A percentile compares a stretch with the other conserved stretches of the same genome.
Evolutionary conservation across 2,797 vertebrate species (phyloP).

Genomic region (Periparus ater): DNA sequence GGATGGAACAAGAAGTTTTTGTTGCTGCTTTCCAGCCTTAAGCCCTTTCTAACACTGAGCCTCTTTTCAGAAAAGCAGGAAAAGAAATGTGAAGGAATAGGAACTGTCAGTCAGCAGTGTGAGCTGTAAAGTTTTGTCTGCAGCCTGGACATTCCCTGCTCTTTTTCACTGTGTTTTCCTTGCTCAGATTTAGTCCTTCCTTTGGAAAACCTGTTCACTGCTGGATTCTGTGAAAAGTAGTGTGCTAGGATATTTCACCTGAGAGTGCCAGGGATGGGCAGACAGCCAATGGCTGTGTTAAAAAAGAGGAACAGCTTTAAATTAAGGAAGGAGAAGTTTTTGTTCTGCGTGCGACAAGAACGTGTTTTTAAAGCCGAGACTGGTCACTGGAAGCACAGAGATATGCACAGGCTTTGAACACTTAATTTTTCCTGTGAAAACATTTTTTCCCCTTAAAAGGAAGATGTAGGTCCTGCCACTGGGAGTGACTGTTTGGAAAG

Average conservation of each 20-base stretch:
- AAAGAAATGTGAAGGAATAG: not conserved
- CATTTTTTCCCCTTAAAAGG: slow-evolving; percentile 81
- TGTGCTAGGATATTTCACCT: not conserved
- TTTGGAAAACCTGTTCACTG: not conserved
- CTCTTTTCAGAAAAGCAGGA: slow-evolving; percentile 34
- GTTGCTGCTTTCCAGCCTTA: slow-evolving; percentile 9
- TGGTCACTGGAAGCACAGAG: not conserved
- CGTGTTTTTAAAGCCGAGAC: not conserved
- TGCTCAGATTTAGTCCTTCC: not conserved
- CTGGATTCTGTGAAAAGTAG: not conserved
- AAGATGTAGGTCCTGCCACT: slow-evolving; percentile 63
- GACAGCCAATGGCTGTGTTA: not conserved
- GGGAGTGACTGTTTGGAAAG: slow-evolving; percentile 65
- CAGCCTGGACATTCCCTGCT: not conserved
- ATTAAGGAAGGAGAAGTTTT: not conserved
- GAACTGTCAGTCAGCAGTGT: not conserved
- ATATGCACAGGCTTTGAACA: slow-evolving; percentile 19
- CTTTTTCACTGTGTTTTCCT: not conserved
- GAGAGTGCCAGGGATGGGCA: not conserved
- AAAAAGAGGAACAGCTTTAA: not conserved
- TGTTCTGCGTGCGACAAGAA: not conserved
- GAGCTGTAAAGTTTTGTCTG: not conserved
- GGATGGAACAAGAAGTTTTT: slow-evolving; percentile 36
- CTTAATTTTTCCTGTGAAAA: slow-evolving; percentile 73
- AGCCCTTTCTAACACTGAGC: slow-evolving; percentile 32